Conservation (phyloP, 2,888 invertebrate genomes). For the Tholera decimalis region DNA sequence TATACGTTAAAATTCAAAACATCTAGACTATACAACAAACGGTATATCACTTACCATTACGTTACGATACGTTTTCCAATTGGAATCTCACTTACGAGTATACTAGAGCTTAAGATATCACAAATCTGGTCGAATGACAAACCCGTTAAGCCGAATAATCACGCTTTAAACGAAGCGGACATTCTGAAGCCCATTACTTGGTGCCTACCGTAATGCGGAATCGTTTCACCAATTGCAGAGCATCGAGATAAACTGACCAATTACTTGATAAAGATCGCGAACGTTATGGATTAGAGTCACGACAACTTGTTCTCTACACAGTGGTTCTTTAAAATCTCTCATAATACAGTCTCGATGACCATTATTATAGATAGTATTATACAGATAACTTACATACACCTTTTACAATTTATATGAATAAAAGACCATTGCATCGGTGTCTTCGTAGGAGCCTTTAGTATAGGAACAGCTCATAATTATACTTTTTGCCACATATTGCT, state of each 20-base stretch:
- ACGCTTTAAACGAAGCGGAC: background rate
- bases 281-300: slow-evolving; percentile 8
- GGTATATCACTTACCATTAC: too few relatives aligned
- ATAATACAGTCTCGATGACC: background rate
- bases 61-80: too few relatives aligned
- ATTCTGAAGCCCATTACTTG: background rate
- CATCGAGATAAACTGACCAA: slow-evolving; percentile 45
- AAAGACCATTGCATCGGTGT: background rate
- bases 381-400: background rate
- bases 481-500: background rate
- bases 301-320: slow-evolving; percentile 15
- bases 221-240: slow-evolving; percentile 40
- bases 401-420: background rate
- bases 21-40: too few relatives aligned
- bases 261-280: slow-evolving; percentile 37
- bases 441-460: background rate
- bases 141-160: too few relatives aligned
- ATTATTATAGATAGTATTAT: background rate
- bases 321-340: background rate
- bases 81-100: too few relatives aligned
- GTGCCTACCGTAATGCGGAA: background rate
- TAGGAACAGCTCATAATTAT: background rate
- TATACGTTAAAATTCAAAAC: too few relatives aligned
- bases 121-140: too few relatives aligned
- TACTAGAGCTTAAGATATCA: too few relatives aligned